phyloP scores from a whole-genome alignment of 2,113 vertebrate species.

The Mirza zaza region DNA sequence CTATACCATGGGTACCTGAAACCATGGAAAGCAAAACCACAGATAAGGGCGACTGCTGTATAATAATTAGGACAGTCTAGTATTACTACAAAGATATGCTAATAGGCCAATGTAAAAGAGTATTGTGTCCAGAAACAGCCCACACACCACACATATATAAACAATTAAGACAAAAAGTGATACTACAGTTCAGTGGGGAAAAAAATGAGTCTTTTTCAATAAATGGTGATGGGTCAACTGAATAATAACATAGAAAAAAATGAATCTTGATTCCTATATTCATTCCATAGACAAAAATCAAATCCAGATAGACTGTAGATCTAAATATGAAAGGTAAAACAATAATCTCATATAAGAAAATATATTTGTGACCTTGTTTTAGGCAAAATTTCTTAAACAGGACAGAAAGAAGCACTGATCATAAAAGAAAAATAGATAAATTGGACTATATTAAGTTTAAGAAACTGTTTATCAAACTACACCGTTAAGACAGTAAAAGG shows the following conservation, averaged over 20 bases:
- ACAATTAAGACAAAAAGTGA: background rate
- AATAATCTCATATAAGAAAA: background rate
- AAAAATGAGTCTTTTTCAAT: background rate
- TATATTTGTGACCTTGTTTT: background rate
- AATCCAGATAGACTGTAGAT: background rate
- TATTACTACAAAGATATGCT: background rate
- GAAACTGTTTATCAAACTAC: background rate
- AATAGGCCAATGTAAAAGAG: background rate
- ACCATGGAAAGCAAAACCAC: background rate
- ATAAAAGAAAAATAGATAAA: background rate
- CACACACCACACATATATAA: background rate
- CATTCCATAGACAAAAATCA: background rate
- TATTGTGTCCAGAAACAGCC: background rate
- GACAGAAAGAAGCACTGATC: background rate
- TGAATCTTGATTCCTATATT: background rate
- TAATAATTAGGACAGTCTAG: background rate
- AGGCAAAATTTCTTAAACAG: constrained; percentile 9
- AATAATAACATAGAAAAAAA: background rate
- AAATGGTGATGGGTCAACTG: background rate
- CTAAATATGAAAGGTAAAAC: background rate
- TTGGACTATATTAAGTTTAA: background rate
- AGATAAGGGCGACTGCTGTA: background rate
- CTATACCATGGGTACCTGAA: background rate
- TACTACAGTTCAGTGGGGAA: background rate
- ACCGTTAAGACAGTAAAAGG: background rate